Evolutionary conservation across 2,888 invertebrate genomes (phyloP).

Genomic region (Leptopilina syphax): DNA sequence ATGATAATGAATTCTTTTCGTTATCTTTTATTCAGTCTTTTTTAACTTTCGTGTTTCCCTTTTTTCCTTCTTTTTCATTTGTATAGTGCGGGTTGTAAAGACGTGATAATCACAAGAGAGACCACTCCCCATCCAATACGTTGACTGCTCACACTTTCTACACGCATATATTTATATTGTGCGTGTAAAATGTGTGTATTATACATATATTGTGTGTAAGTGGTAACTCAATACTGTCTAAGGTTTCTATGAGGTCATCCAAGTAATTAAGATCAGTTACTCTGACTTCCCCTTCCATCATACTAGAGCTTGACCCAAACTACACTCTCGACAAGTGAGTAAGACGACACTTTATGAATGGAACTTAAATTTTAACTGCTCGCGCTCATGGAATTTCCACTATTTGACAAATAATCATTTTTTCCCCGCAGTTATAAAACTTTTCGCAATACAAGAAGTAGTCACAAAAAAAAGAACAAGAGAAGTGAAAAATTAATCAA

Average conservation of each 20-base stretch:
- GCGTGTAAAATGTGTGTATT: no score
- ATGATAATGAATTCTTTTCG: background rate
- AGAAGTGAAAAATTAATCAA: no score
- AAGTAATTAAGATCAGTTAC: slow-evolving; percentile 75
- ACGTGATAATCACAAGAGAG: background rate
- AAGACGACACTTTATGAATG: slow-evolving; percentile 37
- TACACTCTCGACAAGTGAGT: slow-evolving; percentile 44
- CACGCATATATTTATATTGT: background rate
- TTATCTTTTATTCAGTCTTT: background rate
- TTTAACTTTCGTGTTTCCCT: background rate
- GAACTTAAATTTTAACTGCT: background rate
- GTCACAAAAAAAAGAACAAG: no score
- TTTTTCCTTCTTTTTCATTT: background rate
- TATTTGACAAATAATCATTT: background rate
- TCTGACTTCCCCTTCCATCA: slow-evolving; percentile 62
- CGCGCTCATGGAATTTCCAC: background rate
- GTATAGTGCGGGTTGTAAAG: background rate
- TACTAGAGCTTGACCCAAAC: slow-evolving; percentile 9
- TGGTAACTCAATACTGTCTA: slow-evolving; percentile 70
- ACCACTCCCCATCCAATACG: slow-evolving; percentile 25
- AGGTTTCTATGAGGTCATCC: slow-evolving; percentile 74
- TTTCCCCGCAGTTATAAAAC: no score
- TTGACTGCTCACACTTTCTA: slow-evolving; percentile 5
- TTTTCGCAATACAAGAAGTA: no score
- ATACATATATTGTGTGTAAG: background rate